Evolutionary conservation across 2,797 vertebrate species (phyloP).

Genomic region (Pempheris klunzingeri): DNA sequence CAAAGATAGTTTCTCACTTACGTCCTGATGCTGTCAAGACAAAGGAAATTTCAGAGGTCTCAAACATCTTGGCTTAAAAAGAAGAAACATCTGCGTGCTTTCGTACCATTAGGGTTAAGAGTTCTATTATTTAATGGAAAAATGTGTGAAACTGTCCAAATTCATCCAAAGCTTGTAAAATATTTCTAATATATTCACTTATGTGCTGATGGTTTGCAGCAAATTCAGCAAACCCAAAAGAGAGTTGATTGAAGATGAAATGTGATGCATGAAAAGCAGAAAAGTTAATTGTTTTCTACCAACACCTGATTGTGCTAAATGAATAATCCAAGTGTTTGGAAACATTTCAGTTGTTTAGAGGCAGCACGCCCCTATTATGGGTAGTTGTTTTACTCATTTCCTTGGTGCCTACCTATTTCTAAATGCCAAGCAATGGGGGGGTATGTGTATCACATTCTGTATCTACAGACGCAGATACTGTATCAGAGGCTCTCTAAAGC

Average conservation of each 20-base stretch:
- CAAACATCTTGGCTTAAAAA: neutral
- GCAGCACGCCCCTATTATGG: neutral
- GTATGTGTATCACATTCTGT: constrained; percentile 43
- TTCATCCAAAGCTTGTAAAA: neutral
- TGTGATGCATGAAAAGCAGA: neutral
- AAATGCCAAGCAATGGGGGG: constrained; percentile 24
- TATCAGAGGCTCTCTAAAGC: constrained; percentile 79
- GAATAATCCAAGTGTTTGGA: neutral
- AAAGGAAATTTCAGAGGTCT: neutral
- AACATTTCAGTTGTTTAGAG: too few species aligned
- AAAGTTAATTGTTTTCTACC: neutral
- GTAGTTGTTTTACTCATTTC: neutral
- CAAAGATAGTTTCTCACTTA: neutral
- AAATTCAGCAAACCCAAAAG: neutral
- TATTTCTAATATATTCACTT: neutral
- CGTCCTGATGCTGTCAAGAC: constrained; percentile 3
- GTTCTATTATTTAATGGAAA: neutral
- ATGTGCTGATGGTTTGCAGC: neutral
- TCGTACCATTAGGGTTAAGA: neutral
- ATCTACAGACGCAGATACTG: constrained; percentile 58
- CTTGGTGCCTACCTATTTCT: neutral
- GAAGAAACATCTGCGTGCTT: neutral
- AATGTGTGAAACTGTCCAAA: neutral
- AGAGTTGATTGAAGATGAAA: constrained; percentile 10
- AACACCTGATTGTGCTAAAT: neutral